Conservation (phyloP, 2,888 invertebrate species). For the Andrena fulva region DNA sequence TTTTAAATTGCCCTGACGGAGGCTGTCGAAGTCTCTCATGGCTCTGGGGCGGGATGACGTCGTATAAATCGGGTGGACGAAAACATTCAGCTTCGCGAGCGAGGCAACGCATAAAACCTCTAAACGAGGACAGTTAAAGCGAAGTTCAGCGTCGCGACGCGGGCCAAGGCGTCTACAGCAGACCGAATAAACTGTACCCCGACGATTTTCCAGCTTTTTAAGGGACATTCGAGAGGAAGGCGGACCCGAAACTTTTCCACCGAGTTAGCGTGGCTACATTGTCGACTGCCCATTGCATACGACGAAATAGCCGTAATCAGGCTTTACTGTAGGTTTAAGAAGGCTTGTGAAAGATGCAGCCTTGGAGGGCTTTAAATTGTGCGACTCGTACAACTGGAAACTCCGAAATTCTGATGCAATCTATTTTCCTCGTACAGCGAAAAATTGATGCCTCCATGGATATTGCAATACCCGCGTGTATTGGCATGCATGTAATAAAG, state of each 20-base stretch:
- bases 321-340: conserved; percentile 2
- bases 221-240: conserved; percentile 27
- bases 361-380: neutral
- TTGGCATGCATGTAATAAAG: neutral
- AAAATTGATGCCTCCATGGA: neutral
- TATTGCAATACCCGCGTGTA: neutral
- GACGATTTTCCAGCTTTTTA: conserved; percentile 44
- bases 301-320: conserved; percentile 16
- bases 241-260: conserved; percentile 16
- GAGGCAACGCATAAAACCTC: conserved; percentile 29
- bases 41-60: neutral
- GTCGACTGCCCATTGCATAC: conserved; percentile 5
- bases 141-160: conserved; percentile 42
- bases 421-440: neutral
- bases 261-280: conserved; percentile 5
- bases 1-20: neutral
- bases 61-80: conserved; percentile 6
- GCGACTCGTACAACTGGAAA: neutral
- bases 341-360: neutral
- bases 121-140: conserved; percentile 41
- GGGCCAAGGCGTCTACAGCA: conserved; percentile 27
- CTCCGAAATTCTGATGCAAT: neutral
- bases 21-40: neutral
- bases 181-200: conserved; percentile 28
- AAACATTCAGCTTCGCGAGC: neutral